A percentile compares a stretch with the other conserved stretches of the same genome.
Evolutionary conservation across 2,888 invertebrate genomes (phyloP).

Genomic region (Orchesella flavescens): DNA sequence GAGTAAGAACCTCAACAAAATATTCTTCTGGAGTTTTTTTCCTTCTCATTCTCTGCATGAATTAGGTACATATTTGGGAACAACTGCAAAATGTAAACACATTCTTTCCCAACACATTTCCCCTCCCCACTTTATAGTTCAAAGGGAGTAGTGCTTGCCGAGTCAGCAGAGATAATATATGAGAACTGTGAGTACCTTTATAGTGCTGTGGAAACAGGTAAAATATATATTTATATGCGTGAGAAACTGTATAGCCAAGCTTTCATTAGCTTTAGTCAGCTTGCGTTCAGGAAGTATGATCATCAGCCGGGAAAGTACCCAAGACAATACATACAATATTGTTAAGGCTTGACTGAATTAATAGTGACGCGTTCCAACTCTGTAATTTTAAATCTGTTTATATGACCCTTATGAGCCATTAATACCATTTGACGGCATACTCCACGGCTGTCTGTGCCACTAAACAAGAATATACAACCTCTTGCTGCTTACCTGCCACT

Average conservation of each 20-base stretch:
- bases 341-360: neutral
- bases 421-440: conserved; percentile 55
- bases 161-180: too few relatives aligned
- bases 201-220: too few relatives aligned
- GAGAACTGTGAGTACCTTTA: too few relatives aligned
- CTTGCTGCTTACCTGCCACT: conserved; percentile 48
- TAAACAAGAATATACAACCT: conserved; percentile 5
- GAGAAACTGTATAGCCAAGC: neutral
- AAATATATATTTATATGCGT: neutral
- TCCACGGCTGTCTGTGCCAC: conserved; percentile 1
- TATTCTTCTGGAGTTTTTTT: neutral
- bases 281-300: conserved; percentile 11
- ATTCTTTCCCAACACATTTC: neutral
- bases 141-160: too few relatives aligned
- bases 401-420: conserved; percentile 58
- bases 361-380: conserved; percentile 3
- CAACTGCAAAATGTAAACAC: neutral
- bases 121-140: neutral
- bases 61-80: neutral
- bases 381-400: conserved; percentile 61
- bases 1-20: neutral
- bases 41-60: too few relatives aligned
- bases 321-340: conserved; percentile 28
- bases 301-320: conserved; percentile 24
- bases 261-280: conserved; percentile 24